Percentiles rank a stretch among this genome's conserved stretches.
Evolutionary conservation across 2,797 vertebrate species (phyloP).

Genomic region (Pseudochirops cupreus): DNA sequence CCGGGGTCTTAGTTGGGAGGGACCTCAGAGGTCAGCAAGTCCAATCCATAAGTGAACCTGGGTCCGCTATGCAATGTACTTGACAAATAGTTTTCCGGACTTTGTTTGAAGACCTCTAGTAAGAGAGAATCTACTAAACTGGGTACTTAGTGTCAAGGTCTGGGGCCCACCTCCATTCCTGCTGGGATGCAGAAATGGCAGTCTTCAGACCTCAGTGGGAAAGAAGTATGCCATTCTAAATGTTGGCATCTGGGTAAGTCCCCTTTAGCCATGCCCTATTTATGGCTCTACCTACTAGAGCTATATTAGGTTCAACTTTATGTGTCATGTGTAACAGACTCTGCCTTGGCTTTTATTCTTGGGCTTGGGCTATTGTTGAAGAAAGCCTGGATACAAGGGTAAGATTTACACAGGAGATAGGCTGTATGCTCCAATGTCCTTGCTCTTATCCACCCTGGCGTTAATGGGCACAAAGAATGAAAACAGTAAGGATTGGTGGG

Average conservation of each 20-base stretch:
- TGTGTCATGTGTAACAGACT: background rate
- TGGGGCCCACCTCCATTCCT: background rate
- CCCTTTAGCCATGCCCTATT: background rate
- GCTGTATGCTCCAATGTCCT: background rate
- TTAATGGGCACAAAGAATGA: background rate
- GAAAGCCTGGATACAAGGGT: conserved; percentile 1
- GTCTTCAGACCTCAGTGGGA: background rate
- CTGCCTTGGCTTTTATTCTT: background rate
- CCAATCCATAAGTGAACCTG: background rate
- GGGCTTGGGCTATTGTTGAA: background rate
- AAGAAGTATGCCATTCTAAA: background rate
- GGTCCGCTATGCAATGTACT: background rate
- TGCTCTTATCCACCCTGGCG: background rate
- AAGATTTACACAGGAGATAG: background rate
- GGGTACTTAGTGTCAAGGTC: background rate
- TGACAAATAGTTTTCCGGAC: background rate
- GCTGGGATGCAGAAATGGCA: background rate
- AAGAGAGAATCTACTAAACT: background rate
- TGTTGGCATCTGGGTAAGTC: background rate
- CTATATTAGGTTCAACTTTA: background rate
- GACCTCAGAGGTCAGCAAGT: background rate
- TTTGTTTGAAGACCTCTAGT: background rate
- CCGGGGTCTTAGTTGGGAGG: background rate
- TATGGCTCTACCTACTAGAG: background rate
- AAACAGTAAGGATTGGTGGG: background rate